Conservation (phyloP, 2,113 vertebrate species). For the Lynx canadensis region DNA sequence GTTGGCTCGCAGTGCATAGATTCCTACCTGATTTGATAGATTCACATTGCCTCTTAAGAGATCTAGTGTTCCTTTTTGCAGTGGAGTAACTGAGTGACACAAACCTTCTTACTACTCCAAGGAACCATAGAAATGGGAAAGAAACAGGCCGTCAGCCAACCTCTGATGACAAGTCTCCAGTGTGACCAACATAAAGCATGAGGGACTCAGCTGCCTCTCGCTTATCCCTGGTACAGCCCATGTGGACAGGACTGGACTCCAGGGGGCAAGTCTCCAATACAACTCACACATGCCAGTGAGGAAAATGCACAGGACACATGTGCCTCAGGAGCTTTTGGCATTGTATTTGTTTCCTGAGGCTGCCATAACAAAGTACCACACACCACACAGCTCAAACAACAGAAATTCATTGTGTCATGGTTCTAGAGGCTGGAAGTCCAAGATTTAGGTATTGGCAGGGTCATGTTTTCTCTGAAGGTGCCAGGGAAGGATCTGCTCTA, state of each 20-base stretch:
- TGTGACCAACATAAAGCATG: neutral
- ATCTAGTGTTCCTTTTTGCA: neutral
- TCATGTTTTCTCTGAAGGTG: neutral
- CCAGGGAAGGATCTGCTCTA: neutral
- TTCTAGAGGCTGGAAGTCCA: neutral
- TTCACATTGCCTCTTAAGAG: neutral
- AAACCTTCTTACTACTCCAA: neutral
- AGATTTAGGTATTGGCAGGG: neutral
- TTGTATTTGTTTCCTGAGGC: neutral
- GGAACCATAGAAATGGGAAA: neutral
- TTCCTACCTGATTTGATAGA: neutral
- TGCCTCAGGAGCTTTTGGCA: neutral
- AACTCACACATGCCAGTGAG: neutral
- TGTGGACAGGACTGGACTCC: neutral
- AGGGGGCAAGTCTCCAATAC: neutral
- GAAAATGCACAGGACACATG: fast-evolving
- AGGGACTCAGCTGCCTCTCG: fast-evolving
- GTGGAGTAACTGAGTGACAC: neutral
- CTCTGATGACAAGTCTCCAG: neutral
- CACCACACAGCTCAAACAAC: neutral
- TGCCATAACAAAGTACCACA: neutral
- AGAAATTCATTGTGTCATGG: neutral
- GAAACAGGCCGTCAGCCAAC: neutral
- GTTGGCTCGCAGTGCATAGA: neutral
- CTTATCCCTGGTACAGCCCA: neutral